phyloP scores from a whole-genome alignment of 1,140 invertebrate genomes.

The Leptinotarsa texana region DNA sequence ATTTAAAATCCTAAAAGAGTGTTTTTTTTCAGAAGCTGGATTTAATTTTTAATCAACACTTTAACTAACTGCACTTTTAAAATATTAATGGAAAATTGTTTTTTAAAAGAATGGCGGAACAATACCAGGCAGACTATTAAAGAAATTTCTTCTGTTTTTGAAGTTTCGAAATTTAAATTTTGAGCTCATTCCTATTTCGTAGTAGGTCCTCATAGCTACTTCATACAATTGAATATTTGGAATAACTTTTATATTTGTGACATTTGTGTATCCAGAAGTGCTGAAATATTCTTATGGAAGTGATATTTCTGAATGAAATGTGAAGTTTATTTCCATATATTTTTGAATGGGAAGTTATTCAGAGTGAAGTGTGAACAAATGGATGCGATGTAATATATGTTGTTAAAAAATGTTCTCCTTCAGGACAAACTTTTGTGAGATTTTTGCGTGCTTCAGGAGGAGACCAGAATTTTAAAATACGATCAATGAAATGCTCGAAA shows the following conservation, averaged over 20 bases:
- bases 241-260: neutral
- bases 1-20: constrained; percentile 40
- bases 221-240: neutral
- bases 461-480: no score
- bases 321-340: no score
- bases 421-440: no score
- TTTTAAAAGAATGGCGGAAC: constrained; percentile 21
- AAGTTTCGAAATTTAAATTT: constrained; percentile 29
- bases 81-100: constrained; percentile 31
- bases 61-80: constrained; percentile 29
- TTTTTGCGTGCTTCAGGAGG: no score
- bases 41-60: constrained; percentile 34
- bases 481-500: no score
- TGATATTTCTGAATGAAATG: no score
- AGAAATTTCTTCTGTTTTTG: constrained; percentile 24
- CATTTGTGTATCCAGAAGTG: no score
- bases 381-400: no score
- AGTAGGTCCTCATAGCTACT: neutral
- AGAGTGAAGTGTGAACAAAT: no score
- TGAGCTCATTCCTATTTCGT: neutral
- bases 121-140: neutral
- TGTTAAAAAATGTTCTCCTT: no score
- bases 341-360: no score
- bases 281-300: no score
- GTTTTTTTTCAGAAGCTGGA: constrained; percentile 20